These are phyloP conservation scores for Resseliella maxima DNA, from an alignment of 2,888 invertebrate genomes.

Conservation along the genomic window DNA sequence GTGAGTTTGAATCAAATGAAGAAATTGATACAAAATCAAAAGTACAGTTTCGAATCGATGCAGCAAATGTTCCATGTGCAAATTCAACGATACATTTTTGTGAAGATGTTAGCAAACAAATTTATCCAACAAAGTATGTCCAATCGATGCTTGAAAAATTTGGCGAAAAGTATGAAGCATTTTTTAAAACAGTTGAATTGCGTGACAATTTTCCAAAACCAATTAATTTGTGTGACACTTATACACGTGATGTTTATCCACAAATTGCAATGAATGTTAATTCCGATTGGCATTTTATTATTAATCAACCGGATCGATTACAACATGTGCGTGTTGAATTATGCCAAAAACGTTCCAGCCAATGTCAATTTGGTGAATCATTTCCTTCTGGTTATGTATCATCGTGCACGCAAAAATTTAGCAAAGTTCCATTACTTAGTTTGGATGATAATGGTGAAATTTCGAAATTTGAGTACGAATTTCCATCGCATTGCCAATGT, in stretches of 20 bases:
- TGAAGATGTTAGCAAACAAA: not conserved
- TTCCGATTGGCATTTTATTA: not conserved
- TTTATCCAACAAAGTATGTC: constrained; percentile 10
- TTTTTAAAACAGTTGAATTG: not conserved
- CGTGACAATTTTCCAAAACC: not conserved
- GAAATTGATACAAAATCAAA: not conserved
- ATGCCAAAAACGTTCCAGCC: not conserved
- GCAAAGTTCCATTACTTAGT: not conserved
- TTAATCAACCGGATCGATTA: not conserved
- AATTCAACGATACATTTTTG: constrained; percentile 4
- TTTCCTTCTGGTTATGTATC: not conserved
- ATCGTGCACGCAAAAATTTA: constrained; percentile 7
- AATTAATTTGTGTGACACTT: not conserved
- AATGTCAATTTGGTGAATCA: not conserved
- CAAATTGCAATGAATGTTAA: not conserved
- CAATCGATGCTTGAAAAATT: not conserved
- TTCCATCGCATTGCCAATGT: constrained; percentile 41
- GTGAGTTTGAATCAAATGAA: not conserved
- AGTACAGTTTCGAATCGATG: not conserved
- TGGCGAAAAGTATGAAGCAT: not conserved
- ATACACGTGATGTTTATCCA: not conserved
- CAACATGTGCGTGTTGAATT: not conserved
- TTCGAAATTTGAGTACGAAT: not conserved
- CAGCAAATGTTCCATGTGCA: not conserved
- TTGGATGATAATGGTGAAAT: not conserved